These are phyloP conservation scores for Actinernus sp. DNA, from an alignment of 92 coral and sea anemone genomes.

Conservation along the genomic window DNA sequence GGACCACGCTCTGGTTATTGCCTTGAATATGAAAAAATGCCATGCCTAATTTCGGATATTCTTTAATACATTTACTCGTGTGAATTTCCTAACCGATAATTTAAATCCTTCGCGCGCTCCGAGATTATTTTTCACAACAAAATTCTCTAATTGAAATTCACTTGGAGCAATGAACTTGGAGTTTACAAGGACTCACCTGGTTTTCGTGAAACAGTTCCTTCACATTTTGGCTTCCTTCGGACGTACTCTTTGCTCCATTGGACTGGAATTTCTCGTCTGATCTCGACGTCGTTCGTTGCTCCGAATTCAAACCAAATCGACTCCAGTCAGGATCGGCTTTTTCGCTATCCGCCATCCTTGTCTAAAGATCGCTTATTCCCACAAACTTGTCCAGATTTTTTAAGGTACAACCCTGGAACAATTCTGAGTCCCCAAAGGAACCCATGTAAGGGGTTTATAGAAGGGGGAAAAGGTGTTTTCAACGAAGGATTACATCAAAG, in stretches of 20 bases:
- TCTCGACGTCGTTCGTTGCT: conserved; percentile 31
- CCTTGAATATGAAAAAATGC: too few species aligned
- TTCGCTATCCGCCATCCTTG: conserved; percentile 21
- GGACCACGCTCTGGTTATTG: too few species aligned
- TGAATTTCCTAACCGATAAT: too few species aligned
- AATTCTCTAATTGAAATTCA: too few species aligned
- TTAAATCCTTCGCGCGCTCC: too few species aligned
- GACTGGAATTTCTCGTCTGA: neutral
- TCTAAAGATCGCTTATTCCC: too few species aligned
- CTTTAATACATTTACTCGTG: too few species aligned
- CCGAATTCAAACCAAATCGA: conserved; percentile 84
- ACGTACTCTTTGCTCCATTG: conserved; percentile 16
- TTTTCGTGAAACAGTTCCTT: conserved; percentile 90
- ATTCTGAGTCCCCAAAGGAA: neutral
- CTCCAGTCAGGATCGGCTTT: conserved; percentile 77
- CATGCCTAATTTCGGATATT: too few species aligned
- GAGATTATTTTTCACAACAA: too few species aligned
- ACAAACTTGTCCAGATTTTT: too few species aligned
- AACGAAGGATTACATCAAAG: neutral
- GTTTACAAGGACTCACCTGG: conserved; percentile 47
- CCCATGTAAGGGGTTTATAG: neutral
- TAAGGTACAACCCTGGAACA: too few species aligned
- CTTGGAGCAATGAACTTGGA: too few species aligned
- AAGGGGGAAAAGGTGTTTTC: neutral
- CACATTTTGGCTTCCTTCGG: conserved; percentile 62